These are phyloP conservation scores for Formica selysi DNA, from an alignment of 1,140 invertebrate genomes.

Conservation along the genomic window DNA sequence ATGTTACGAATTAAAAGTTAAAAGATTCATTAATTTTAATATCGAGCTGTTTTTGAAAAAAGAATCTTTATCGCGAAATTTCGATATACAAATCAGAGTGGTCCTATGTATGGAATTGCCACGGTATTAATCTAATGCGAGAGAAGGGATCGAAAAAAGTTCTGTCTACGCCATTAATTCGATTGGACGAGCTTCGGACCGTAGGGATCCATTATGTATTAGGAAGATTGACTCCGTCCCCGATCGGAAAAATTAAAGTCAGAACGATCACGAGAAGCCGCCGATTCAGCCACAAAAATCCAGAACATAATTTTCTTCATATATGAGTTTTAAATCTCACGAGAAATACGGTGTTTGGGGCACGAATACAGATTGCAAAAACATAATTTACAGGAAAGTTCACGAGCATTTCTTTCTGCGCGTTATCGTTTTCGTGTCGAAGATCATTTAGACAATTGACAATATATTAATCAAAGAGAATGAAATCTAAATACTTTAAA, in stretches of 20 bases:
- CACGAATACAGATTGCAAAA: constrained; percentile 26
- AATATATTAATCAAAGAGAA: not conserved
- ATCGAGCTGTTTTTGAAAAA: not conserved
- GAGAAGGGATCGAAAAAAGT: constrained; percentile 69
- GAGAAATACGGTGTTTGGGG: constrained; percentile 56
- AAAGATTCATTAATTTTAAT: not conserved
- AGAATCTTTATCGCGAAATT: not conserved
- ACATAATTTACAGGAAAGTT: constrained; percentile 30
- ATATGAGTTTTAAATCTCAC: constrained; percentile 59
- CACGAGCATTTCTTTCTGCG: constrained; percentile 7
- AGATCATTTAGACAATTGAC: constrained; percentile 9
- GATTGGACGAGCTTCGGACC: constrained; percentile 77
- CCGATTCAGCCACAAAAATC: constrained; percentile 69
- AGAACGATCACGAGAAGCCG: constrained; percentile 50
- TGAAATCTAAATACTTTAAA: not conserved
- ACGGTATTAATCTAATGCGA: constrained; percentile 73
- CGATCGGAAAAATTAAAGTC: constrained; percentile 66
- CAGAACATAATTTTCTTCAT: constrained; percentile 67
- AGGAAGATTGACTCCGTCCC: constrained; percentile 67
- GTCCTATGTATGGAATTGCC: constrained; percentile 68
- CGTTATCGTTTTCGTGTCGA: not conserved
- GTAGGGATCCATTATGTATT: constrained; percentile 81
- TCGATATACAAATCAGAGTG: not conserved
- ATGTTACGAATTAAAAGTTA: no score
- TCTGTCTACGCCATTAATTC: constrained; percentile 79